Percentiles rank a stretch among this genome's conserved stretches.
Conservation (phyloP, 2,797 vertebrate species). For the Linurgus olivaceus region DNA sequence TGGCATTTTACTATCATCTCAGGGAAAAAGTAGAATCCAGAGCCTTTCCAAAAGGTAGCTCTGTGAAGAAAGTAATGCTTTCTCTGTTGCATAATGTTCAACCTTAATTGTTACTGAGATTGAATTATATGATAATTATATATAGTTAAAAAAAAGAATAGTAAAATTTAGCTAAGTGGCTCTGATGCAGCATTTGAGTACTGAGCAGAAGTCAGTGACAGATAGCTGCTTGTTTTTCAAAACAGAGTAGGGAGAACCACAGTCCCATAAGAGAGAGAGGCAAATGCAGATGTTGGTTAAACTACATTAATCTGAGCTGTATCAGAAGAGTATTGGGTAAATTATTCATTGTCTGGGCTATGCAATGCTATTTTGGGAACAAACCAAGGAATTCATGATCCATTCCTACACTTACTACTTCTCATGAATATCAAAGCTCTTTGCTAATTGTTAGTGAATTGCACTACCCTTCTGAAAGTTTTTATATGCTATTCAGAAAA, state of each 20-base stretch:
- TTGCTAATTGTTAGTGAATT: not conserved
- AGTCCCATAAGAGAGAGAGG: not conserved
- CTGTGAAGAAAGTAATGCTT: not conserved
- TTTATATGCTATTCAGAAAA: not conserved
- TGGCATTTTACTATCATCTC: not conserved
- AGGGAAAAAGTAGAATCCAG: not conserved
- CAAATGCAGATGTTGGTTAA: not conserved
- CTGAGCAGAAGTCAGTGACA: not conserved
- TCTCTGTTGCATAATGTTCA: not conserved
- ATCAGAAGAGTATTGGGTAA: not conserved
- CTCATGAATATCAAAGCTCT: not conserved
- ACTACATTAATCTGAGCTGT: not conserved
- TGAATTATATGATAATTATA: not conserved
- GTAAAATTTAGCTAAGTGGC: not conserved
- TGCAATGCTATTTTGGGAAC: not conserved
- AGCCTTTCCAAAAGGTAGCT: not conserved
- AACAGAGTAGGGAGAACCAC: not conserved
- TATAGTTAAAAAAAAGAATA: not conserved
- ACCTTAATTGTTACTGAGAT: not conserved
- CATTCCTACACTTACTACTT: not conserved
- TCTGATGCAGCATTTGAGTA: not conserved
- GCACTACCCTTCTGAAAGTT: not conserved
- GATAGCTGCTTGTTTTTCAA: not conserved
- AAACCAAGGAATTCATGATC: not conserved
- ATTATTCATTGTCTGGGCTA: not conserved